Conservation (phyloP, 2,797 vertebrate species). For the Mycteria americana region DNA sequence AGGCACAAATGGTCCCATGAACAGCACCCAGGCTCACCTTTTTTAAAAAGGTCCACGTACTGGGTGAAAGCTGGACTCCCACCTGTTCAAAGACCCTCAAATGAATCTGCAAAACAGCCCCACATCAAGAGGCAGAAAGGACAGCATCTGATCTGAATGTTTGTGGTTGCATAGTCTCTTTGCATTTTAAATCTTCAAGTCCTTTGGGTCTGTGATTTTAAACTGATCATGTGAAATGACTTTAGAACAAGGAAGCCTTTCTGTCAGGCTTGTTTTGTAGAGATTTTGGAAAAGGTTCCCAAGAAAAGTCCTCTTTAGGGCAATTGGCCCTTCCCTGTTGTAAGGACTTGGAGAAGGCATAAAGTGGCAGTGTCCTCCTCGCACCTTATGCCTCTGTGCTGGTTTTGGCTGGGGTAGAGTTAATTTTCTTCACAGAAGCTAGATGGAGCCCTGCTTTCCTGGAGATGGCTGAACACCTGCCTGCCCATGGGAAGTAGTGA, state of each 20-base stretch:
- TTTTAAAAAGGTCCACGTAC: neutral
- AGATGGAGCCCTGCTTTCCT: too few relatives aligned
- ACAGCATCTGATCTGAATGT: accelerated
- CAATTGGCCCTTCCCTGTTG: neutral
- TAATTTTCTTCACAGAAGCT: too few relatives aligned
- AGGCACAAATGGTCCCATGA: neutral
- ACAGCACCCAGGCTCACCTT: neutral
- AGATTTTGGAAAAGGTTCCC: neutral
- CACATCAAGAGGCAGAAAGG: neutral
- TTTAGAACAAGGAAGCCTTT: neutral
- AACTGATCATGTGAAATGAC: neutral
- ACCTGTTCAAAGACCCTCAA: neutral
- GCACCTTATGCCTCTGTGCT: neutral
- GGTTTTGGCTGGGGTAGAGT: too few relatives aligned
- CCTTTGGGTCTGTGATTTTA: neutral
- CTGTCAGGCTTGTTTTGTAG: neutral
- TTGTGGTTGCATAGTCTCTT: neutral
- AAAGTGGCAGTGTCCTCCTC: neutral
- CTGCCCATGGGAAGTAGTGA: too few relatives aligned
- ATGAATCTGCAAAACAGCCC: neutral
- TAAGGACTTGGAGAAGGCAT: neutral
- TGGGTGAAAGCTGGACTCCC: neutral
- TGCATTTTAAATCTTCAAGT: neutral
- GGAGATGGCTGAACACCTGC: too few relatives aligned
- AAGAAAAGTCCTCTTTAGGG: neutral